Evolutionary conservation across 2,797 vertebrate genomes (phyloP).

Genomic region (Pelochelys cantorii): DNA sequence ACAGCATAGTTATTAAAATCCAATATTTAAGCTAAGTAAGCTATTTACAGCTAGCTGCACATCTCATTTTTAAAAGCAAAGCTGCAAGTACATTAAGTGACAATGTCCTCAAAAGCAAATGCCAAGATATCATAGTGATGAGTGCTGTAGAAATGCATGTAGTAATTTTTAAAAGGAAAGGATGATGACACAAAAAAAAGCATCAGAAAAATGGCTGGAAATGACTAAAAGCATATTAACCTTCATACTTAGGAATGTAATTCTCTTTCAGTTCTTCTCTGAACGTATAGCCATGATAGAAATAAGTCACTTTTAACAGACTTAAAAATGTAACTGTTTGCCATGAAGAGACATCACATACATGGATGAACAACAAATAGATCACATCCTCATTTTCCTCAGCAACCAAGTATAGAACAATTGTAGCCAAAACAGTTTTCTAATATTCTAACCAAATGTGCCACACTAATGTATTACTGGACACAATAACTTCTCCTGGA

Average conservation of each 20-base stretch:
- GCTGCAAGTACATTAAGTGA: background rate
- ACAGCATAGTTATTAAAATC: slow-evolving; percentile 66
- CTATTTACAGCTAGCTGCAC: background rate
- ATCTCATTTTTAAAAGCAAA: slow-evolving; percentile 16
- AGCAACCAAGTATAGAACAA: background rate
- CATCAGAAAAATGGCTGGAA: background rate
- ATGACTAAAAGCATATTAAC: background rate
- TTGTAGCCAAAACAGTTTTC: rapidly evolving
- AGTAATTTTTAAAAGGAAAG: rapidly evolving
- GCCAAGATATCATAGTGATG: background rate
- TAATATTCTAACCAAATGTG: background rate
- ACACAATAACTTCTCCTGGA: background rate
- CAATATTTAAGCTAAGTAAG: slow-evolving; percentile 25
- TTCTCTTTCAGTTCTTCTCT: background rate
- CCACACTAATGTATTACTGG: background rate
- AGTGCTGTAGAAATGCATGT: background rate
- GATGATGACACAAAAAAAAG: background rate
- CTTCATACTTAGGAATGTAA: rapidly evolving
- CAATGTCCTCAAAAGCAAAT: background rate
- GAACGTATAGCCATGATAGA: background rate
- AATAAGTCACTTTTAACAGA: background rate
- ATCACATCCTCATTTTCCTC: background rate
- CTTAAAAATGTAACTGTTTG: background rate
- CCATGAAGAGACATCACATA: background rate
- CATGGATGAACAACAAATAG: background rate